Conservation (phyloP, 2,888 invertebrate species). For the Drosophila yooni region DNA sequence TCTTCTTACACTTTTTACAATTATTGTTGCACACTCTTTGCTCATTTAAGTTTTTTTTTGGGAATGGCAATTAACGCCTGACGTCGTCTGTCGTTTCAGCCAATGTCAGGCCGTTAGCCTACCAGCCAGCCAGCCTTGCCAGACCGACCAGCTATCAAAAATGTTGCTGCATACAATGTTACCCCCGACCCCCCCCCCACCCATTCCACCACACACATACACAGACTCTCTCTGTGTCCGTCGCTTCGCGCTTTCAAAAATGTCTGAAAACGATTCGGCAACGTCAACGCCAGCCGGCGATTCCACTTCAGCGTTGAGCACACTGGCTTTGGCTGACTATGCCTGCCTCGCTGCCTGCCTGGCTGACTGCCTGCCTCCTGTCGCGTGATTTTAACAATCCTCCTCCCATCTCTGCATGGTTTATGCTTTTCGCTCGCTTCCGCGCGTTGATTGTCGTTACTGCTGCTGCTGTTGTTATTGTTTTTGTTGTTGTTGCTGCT, state of each 20-base stretch:
- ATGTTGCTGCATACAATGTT: slow-evolving; percentile 27
- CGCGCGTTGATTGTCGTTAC: slow-evolving; percentile 76
- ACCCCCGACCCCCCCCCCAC: neutral
- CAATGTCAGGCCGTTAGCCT: slow-evolving; percentile 29
- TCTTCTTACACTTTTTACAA: slow-evolving; percentile 32
- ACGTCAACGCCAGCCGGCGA: slow-evolving; percentile 60
- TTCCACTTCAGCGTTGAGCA: slow-evolving; percentile 69
- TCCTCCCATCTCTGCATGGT: slow-evolving; percentile 72
- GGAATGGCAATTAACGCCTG: slow-evolving; percentile 53
- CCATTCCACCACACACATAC: neutral
- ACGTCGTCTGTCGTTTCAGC: slow-evolving; percentile 23
- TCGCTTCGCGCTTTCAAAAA: slow-evolving; percentile 39
- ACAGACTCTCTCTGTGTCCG: slow-evolving; percentile 25
- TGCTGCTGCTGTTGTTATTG: slow-evolving; percentile 57
- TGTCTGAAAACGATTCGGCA: slow-evolving; percentile 52
- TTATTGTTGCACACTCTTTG: slow-evolving; percentile 26
- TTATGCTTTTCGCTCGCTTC: slow-evolving; percentile 77
- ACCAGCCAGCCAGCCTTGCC: slow-evolving; percentile 12
- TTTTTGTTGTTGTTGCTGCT: slow-evolving; percentile 32
- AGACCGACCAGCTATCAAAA: slow-evolving; percentile 38
- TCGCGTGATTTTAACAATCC: slow-evolving; percentile 78
- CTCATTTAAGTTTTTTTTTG: slow-evolving; percentile 11
- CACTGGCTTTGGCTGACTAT: slow-evolving; percentile 54
- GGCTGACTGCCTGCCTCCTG: slow-evolving; percentile 61
- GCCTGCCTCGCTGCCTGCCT: slow-evolving; percentile 36